Base-by-base conservation (phyloP, 2,888 invertebrate species). In the Rhorus exstirpatorius region DNA sequence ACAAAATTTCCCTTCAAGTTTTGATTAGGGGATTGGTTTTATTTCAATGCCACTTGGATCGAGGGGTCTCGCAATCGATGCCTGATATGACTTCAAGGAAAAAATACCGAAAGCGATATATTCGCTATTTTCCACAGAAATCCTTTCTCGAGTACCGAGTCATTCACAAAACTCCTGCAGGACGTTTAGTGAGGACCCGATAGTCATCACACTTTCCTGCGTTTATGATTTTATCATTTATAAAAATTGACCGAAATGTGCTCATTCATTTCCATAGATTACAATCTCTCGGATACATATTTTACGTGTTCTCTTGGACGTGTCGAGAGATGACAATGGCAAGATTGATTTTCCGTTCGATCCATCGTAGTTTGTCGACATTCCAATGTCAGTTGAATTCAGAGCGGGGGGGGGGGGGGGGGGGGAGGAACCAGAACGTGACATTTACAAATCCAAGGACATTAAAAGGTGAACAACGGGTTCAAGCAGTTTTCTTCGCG, bases 221-320 rank as follows among this genome's bases (percentile, higher is more conserved):
- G 31, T 49, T 53, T 8, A 70, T 17, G 41, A 17, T 70, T 58
- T 17, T 21, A 44, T 58, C 70, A 55, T 70, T 55, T 70, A 70
- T 55, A 10, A 41, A 26, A 70, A 41, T 7, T 26, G 55, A 41
- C 41, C 55, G 17, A 58, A 70, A 70, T 70, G 26, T 70, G 70
- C 70, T 70, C 19, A 26, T 70, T 70, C 70, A 70, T 70, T 44
- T 41, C 12, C 17, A 10, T 26, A 58, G 70, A 70, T 70, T 55
- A 58, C 3, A 19, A 70, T 70, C 70, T 55, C 17, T 12, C 17
- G 19, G 26, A 44, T 38, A 70, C 10, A 41, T 44, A 67, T 31
- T 26, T 31, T 26, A 44, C 55, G 19, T 4, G 17, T 58, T 44
- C 51, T 12, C 53, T 21, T 10, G 12, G 26, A 41, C 38, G 70